A percentile compares a stretch with the other conserved stretches of the same genome.
Evolutionary conservation across 2,888 invertebrate genomes (phyloP).

Genomic region (Dysmachus trigonus): DNA sequence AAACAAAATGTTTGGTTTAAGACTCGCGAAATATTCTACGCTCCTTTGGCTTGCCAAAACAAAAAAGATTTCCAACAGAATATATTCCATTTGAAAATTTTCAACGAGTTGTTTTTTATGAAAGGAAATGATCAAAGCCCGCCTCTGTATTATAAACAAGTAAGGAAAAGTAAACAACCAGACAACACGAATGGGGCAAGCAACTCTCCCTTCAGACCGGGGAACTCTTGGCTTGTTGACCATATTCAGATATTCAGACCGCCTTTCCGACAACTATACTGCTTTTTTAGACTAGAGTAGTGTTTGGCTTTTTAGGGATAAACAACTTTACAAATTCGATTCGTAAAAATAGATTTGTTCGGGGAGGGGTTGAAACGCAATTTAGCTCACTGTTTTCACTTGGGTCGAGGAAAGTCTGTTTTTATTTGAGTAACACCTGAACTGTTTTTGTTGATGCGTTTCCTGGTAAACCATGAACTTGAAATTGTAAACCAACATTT

Average conservation of each 20-base stretch:
- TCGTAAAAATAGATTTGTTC: neutral
- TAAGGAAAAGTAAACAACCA: neutral
- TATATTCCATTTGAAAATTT: neutral
- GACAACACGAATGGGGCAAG: neutral
- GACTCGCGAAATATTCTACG: neutral
- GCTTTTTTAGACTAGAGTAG: neutral
- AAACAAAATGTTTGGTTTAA: neutral
- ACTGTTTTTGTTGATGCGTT: neutral
- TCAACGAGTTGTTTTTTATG: neutral
- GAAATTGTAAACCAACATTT: neutral
- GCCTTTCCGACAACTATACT: neutral
- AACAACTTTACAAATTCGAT: constrained; percentile 8
- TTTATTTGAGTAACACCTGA: neutral
- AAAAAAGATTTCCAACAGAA: neutral
- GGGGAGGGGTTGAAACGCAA: neutral
- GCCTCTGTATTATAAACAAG: neutral
- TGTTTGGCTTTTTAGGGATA: constrained; percentile 1
- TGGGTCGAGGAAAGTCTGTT: neutral
- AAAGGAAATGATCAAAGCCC: neutral
- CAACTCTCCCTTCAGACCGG: neutral
- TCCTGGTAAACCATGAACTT: neutral
- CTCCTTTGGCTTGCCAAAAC: neutral
- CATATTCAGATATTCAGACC: neutral
- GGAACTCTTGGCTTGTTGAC: neutral
- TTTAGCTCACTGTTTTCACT: neutral